Base-by-base conservation (phyloP, 2,113 vertebrate species). In the Dipodomys ordii region DNA sequence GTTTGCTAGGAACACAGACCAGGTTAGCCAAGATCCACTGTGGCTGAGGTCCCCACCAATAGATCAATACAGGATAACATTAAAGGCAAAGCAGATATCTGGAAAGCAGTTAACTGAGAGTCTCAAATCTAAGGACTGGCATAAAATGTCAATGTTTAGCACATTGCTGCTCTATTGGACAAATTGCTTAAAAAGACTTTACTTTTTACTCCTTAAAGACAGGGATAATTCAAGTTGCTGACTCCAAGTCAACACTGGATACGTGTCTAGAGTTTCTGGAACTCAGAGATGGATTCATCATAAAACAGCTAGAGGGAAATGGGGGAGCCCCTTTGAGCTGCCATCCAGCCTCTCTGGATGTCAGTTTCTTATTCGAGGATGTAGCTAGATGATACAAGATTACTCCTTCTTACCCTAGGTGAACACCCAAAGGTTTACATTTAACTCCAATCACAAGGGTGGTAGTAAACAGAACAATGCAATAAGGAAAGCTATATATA, bases 41-140 rank as follows among this genome's bases (percentile, higher is more conserved):
- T 80, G 83, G 71, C 90, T 44, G 15, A 88, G 82, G 62, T 30
- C 69, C 73, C 65, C 90, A 90, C 94, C 96, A 77, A 95, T 93
- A 90, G 25, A 93, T 90, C 94, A 83, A 95, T 93, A 93, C 67
- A 69, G 82, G 67, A 49, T 88, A 95, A 83, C 87, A 95, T 90
- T 90, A 85, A 90, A 87, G 71, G 88, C 84, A 95, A 91, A 92
- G 89, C 35, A 35, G 78, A 12, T 77, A 81, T 32, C 90, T 90
- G 57, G 82, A 83, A 91, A 85, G 74, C 27, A 88, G 96, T 95
- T 94, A 94, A 94, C 49, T 1, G 53, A 95, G 53, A 94, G 27
- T 46, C 87, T 97, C 35, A 16, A 72, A 84, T 91, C 87, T 86
- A 90, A 95, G 80, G 92, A n/a, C 82, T 67, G 64, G 53, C 60